phyloP scores from a whole-genome alignment of 1,140 invertebrate species.

The Lordiphosa mommai region DNA sequence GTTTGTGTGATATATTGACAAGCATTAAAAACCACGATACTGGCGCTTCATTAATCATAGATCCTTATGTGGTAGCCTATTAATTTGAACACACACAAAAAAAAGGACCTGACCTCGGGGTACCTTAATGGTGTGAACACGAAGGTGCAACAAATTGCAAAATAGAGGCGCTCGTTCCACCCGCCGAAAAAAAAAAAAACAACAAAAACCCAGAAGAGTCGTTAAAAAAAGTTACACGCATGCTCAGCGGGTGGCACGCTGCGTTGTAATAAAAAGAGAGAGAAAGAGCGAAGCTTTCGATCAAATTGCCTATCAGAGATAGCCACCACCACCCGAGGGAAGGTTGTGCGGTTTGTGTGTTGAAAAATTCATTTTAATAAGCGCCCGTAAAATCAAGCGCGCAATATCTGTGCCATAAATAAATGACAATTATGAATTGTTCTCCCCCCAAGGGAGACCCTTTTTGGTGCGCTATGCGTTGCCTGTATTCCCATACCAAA shows the following conservation, averaged over 20 bases:
- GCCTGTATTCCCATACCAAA: conserved; percentile 6
- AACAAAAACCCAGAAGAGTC: conserved; percentile 14
- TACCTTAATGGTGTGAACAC: conserved; percentile 71
- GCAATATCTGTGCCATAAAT: conserved; percentile 74
- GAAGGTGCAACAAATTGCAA: conserved; percentile 59
- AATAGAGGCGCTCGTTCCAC: conserved; percentile 12
- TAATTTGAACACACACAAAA: conserved; percentile 55
- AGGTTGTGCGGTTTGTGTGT: conserved; percentile 31
- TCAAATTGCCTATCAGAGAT: conserved; percentile 66
- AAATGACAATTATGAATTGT: conserved; percentile 78
- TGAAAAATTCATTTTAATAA: conserved; percentile 78
- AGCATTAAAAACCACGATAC: conserved; percentile 58
- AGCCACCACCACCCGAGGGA: neutral
- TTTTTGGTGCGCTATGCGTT: conserved; percentile 44
- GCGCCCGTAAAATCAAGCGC: conserved; percentile 66
- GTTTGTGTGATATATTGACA: conserved; percentile 67
- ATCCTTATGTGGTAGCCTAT: conserved; percentile 50
- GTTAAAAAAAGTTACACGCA: conserved; percentile 61
- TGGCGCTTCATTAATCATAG: conserved; percentile 69
- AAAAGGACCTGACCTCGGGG: conserved; percentile 25
- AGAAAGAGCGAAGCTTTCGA: conserved; percentile 61
- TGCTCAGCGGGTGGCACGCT: conserved; percentile 64
- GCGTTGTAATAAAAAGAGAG: conserved; percentile 56
- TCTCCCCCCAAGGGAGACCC: conserved; percentile 8
- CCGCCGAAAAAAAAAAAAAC: conserved; percentile 39